Percentiles rank a stretch among this genome's conserved stretches.
Evolutionary conservation across 2,888 invertebrate species (phyloP).

Genomic region (Spodoptera picta): DNA sequence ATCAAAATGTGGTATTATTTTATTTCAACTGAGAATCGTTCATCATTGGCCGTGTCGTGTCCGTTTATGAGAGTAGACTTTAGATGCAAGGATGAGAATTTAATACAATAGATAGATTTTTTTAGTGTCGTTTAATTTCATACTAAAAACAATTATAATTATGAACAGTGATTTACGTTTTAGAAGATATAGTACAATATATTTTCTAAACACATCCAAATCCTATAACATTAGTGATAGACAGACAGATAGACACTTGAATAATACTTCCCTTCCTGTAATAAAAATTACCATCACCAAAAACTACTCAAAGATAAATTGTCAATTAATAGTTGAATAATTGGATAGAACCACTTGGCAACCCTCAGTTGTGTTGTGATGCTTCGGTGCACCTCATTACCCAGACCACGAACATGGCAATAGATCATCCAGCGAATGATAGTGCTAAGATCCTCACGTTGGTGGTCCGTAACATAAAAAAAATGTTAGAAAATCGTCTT

Average conservation of each 20-base stretch:
- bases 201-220: no score
- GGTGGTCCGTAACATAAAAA: slow-evolving; percentile 78
- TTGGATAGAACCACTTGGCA: slow-evolving; percentile 37
- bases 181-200: no score
- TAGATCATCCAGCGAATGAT: slow-evolving; percentile 84
- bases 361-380: slow-evolving; percentile 59
- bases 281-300: not conserved
- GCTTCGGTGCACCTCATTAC: slow-evolving; percentile 76
- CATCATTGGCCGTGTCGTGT: slow-evolving; percentile 53
- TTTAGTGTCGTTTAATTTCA: no score
- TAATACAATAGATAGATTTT: no score
- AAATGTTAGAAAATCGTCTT: slow-evolving; percentile 71
- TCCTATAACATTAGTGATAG: no score
- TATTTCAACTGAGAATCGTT: slow-evolving; percentile 58
- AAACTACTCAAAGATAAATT: not conserved
- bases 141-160: no score
- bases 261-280: not conserved
- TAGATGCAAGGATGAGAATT: slow-evolving; percentile 21
- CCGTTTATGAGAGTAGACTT: slow-evolving; percentile 41
- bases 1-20: slow-evolving; percentile 60
- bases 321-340: slow-evolving; percentile 8
- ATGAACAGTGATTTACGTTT: no score
- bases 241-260: not conserved
- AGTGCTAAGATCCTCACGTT: slow-evolving; percentile 79
- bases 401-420: slow-evolving; percentile 69